Base-by-base conservation (phyloP, 1,140 invertebrate genomes). In the Drosophila santomea region DNA sequence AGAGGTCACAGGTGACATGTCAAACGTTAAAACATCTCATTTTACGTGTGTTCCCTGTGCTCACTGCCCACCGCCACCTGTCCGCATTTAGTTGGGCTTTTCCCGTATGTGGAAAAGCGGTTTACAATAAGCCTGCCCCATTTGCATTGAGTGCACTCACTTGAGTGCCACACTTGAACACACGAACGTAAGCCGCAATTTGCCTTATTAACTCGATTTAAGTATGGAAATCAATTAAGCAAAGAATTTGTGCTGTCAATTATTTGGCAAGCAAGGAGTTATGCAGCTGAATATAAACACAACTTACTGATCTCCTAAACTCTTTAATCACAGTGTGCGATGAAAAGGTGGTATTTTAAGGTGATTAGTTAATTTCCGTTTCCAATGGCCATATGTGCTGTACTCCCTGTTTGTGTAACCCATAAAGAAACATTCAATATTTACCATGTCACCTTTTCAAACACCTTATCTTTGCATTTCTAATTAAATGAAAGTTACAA, bases 11-110 rank as follows among this genome's bases (percentile, higher is more conserved):
- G 67, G 43, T 71, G 63, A 28, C 64, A 57, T 57, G 63, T 69
- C 67, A 71, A 47, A 41, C 20, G 48, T 28, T 14, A 23, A 48
- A 71, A 57, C 63, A 57, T 57, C 20, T 48, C 67, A 58, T 58
- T 71, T 69, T 36, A 71, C 69, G 51, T 41, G 51, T 50, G 45
- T n/a, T 25, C 15, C n/a, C 28, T 32, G 48, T 20, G 32, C 35
- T 17, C 17, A 64, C 50, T 64, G 23, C 15, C 35, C 2, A 55
- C 7, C 36, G 12, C n/a, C n/a, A 56, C 23, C 54, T 43, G 54
- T 57, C n/a, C 38, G 4, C 23, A 43, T 28, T 28, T 28, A 20
- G 2, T 3, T 8, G 23, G 10, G 36, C 2, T n/a, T 39, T 14
- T 39, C 0, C 12, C 14, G 38, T 3, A 45, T 45, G 43, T 45